Conservation (phyloP, 2,113 vertebrate genomes). For the Bos javanicus region DNA sequence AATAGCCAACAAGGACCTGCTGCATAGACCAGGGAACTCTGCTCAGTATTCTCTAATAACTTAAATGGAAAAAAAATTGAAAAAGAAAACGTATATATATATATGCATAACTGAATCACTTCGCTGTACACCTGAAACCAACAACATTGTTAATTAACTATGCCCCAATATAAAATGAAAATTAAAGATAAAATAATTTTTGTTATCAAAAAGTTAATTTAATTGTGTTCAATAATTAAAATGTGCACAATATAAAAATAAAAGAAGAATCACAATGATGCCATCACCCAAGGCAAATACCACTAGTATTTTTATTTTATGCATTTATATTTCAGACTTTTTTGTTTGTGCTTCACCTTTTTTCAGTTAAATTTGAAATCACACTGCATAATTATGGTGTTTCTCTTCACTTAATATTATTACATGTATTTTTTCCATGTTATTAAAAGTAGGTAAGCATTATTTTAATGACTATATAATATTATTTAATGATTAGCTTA, state of each 20-base stretch:
- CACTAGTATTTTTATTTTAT: not conserved
- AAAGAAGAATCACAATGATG: not conserved
- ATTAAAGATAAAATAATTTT: not conserved
- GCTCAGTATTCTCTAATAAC: not conserved
- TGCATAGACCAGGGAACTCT: not conserved
- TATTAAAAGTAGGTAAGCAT: not conserved
- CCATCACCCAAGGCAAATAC: not conserved
- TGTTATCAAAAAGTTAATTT: not conserved
- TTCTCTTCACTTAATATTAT: not conserved
- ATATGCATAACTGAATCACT: not conserved
- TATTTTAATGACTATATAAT: not conserved
- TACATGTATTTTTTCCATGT: not conserved
- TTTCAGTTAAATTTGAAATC: constrained; percentile 23
- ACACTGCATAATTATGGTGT: not conserved
- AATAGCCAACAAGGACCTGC: not conserved
- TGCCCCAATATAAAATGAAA: not conserved
- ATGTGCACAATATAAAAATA: not conserved
- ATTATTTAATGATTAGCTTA: not conserved
- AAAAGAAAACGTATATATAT: not conserved
- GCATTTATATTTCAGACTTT: not conserved
- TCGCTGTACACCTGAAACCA: not conserved
- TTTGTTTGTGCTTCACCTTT: not conserved
- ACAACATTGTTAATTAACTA: not conserved
- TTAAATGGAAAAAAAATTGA: not conserved
- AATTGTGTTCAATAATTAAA: not conserved